Percentiles rank a stretch among this genome's conserved stretches.
Evolutionary conservation across 1,140 invertebrate species (phyloP).

Genomic region (Musca vetustissima): DNA sequence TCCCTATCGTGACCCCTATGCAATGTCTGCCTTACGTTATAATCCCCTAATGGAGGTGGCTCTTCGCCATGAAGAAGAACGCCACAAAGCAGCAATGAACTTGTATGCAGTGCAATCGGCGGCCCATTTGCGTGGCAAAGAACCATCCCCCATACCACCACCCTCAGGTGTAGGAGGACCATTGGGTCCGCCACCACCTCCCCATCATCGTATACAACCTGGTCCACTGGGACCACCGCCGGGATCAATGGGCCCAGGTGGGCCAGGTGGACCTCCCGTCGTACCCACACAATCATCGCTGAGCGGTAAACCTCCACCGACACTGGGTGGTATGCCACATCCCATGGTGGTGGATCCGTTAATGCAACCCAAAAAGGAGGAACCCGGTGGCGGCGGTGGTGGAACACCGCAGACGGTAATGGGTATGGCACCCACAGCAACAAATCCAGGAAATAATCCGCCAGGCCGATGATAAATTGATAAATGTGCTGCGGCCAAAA

Average conservation of each 20-base stretch:
- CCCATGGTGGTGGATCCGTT: constrained; percentile 45
- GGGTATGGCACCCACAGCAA: constrained; percentile 40
- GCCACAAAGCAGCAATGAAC: constrained; percentile 71
- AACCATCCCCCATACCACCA: constrained; percentile 63
- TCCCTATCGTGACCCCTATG: constrained; percentile 68
- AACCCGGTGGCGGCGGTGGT: constrained; percentile 30
- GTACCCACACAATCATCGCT: constrained; percentile 20
- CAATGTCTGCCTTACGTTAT: constrained; percentile 66
- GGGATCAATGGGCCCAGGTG: constrained; percentile 16
- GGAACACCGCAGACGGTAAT: constrained; percentile 36
- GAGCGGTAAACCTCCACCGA: constrained; percentile 31
- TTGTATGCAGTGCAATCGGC: constrained; percentile 65
- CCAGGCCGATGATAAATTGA: constrained; percentile 49
- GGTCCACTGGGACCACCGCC: constrained; percentile 31
- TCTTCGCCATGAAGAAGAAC: constrained; percentile 71
- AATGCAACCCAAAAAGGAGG: constrained; percentile 36
- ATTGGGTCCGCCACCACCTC: constrained; percentile 58
- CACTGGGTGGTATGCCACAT: constrained; percentile 42
- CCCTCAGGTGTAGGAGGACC: constrained; percentile 48
- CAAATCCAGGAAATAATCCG: constrained; percentile 32
- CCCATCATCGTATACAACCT: constrained; percentile 52
- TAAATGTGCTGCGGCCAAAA: background rate
- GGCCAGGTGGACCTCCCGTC: constrained; percentile 32
- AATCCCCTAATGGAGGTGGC: constrained; percentile 74
- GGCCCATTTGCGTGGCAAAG: constrained; percentile 62